Evolutionary conservation across 1,140 invertebrate genomes (phyloP).

Genomic region (Trichomalopsis sarcophagae): DNA sequence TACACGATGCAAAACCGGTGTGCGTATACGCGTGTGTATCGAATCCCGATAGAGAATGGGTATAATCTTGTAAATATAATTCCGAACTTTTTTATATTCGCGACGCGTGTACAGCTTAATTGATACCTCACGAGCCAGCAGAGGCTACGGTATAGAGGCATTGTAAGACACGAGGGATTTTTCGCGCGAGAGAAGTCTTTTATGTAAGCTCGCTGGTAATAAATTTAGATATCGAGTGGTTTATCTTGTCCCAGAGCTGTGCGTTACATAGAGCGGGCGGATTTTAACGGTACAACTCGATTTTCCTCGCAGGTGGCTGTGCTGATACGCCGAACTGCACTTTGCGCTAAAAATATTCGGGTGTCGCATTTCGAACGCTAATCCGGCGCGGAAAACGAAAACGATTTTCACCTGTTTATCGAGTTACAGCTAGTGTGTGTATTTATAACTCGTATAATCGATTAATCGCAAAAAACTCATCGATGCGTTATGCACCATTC

Average conservation of each 20-base stretch:
- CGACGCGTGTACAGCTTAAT: not conserved
- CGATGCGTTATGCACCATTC: not conserved
- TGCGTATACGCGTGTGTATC: not conserved
- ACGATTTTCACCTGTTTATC: not conserved
- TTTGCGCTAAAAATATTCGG: not conserved
- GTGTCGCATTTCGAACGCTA: not conserved
- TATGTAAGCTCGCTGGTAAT: no score
- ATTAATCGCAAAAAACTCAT: not conserved
- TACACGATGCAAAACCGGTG: constrained; percentile 25
- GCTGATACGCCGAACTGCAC: not conserved
- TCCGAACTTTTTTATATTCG: no score
- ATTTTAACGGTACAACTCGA: no score
- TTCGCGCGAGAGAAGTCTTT: no score
- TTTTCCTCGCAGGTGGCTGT: no score
- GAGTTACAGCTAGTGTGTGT: not conserved
- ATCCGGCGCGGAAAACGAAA: no score
- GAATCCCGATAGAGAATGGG: not conserved
- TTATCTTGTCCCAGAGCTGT: no score
- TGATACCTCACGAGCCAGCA: no score
- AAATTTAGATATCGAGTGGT: no score
- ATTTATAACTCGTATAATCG: not conserved
- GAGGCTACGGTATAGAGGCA: no score
- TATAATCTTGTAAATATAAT: constrained; percentile 1
- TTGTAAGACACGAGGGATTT: no score
- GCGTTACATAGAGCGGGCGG: no score